phyloP scores from a whole-genome alignment of 2,113 vertebrate species.

The Guaruba guarouba region DNA sequence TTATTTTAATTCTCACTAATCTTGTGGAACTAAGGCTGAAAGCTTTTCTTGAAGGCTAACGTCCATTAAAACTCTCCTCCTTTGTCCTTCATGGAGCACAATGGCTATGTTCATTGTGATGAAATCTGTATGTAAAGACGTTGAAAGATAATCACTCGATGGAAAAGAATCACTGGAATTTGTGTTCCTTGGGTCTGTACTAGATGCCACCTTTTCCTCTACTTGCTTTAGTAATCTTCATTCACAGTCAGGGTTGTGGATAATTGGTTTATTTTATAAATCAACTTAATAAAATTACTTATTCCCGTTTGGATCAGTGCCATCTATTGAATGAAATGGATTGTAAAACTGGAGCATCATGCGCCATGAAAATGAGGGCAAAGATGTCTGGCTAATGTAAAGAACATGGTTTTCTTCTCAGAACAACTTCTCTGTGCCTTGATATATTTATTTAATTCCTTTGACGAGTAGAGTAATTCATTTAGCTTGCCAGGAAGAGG shows the following conservation, averaged over 20 bases:
- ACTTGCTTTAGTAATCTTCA: background rate
- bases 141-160: slow-evolving; percentile 12
- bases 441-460: slow-evolving; percentile 35
- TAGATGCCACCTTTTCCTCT: background rate
- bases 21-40: slow-evolving; percentile 33
- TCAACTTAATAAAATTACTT: background rate
- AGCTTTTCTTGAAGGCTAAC: slow-evolving; percentile 37
- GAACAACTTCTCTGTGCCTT: slow-evolving; percentile 5
- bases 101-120: slow-evolving; percentile 17
- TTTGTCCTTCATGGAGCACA: slow-evolving; percentile 34
- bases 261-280: slow-evolving; percentile 40
- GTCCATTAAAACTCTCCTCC: slow-evolving; percentile 27
- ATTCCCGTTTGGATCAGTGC: background rate
- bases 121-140: slow-evolving; percentile 15
- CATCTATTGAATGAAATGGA: background rate
- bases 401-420: slow-evolving; percentile 12
- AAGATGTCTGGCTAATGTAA: background rate
- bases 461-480: background rate
- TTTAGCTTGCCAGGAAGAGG: slow-evolving; percentile 38
- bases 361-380: background rate
- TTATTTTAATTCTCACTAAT: slow-evolving; percentile 61
- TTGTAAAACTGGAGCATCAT: background rate
- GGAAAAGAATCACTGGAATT: slow-evolving; percentile 25
- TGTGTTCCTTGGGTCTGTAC: background rate
- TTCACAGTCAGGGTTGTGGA: background rate